Base-by-base conservation (phyloP, 2,888 invertebrate genomes). In the Conus canariensis region DNA sequence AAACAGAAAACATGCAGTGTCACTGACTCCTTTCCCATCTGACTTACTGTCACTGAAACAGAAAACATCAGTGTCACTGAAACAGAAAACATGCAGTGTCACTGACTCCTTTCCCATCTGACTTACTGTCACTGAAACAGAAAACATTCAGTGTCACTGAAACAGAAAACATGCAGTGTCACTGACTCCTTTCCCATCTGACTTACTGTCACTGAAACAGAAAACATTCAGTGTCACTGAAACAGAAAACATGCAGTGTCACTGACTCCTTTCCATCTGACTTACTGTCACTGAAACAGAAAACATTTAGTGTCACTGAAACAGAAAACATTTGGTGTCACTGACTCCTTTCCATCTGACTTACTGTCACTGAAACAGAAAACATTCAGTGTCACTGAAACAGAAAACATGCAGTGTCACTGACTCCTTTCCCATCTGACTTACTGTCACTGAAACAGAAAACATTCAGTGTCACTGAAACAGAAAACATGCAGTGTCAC, bases 301-400 rank as follows among this genome's bases (percentile, higher is more conserved):
- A 30, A 30, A 30, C 30, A 30, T 30, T 30, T 2, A 30, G 30
- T 30, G 30, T 30, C 30, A 30, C 30, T 30, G 30, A 30, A 30
- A 30, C 30, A 30, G 30, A 30, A 30, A 30, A 30, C 2, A 2
- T 30, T 2, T 91, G 12, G 89, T 91, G 67, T 92, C 92, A 3
- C 88, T 70, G 22, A 92, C 93, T 56, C 92, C 90, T 77, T 92
- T 93, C 7, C 85, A 9, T 91, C 92, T 14, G 91, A 92, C 82
- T 93, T 93, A 59, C 89, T 91, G 74, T 74, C 91, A 91, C 93
- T 90, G 30, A 30, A 30, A 30, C 30, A 30, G 30, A 30, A 30
- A 30, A 30, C n/a, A n/a, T n/a, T n/a, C n/a, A n/a, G n/a, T n/a
- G n/a, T n/a, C n/a, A 91, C 93, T 90, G 80, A 60, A 90, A 90